These are phyloP conservation scores for Eufriesea mexicana DNA, from an alignment of 1,140 invertebrate species.

Conservation along the genomic window DNA sequence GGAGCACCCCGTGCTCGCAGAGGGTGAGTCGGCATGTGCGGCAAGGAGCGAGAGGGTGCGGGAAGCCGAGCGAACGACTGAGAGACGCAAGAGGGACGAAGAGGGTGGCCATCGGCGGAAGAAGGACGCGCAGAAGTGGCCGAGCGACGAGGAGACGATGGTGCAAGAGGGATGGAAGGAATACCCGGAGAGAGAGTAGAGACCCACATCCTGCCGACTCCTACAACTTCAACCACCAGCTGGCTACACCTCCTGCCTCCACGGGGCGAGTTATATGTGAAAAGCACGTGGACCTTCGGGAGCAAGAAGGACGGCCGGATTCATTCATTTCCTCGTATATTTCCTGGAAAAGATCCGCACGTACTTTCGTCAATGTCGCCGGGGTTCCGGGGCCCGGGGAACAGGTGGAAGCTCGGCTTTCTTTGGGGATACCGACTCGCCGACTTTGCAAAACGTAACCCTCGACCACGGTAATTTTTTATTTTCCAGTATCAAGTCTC, in stretches of 20 bases:
- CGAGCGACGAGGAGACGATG: slow-evolving; percentile 63
- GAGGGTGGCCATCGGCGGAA: slow-evolving; percentile 55
- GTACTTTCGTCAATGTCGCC: slow-evolving; percentile 56
- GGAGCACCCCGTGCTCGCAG: slow-evolving; percentile 48
- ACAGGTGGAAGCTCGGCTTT: neutral
- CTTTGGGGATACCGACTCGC: neutral
- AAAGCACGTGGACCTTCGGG: slow-evolving; percentile 75
- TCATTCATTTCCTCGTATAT: slow-evolving; percentile 76
- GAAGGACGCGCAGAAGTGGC: slow-evolving; percentile 49
- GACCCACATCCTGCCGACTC: slow-evolving; percentile 79
- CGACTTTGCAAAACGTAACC: too few species aligned
- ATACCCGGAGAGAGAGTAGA: slow-evolving; percentile 70
- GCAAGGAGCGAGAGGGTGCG: slow-evolving; percentile 32
- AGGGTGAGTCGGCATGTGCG: neutral
- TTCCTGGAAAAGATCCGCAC: slow-evolving; percentile 65
- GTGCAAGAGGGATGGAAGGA: slow-evolving; percentile 56
- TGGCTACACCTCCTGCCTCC: slow-evolving; percentile 74
- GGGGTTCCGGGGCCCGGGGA: neutral
- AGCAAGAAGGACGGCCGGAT: slow-evolving; percentile 76
- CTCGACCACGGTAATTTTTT: too few species aligned
- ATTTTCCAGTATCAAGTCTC: too few species aligned
- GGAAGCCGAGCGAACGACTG: slow-evolving; percentile 26
- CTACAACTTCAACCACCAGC: slow-evolving; percentile 80
- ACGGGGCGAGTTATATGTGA: slow-evolving; percentile 73
- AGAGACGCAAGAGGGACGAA: slow-evolving; percentile 51